Conservation (phyloP, 2,113 vertebrate species). For the Antechinus flavipes region DNA sequence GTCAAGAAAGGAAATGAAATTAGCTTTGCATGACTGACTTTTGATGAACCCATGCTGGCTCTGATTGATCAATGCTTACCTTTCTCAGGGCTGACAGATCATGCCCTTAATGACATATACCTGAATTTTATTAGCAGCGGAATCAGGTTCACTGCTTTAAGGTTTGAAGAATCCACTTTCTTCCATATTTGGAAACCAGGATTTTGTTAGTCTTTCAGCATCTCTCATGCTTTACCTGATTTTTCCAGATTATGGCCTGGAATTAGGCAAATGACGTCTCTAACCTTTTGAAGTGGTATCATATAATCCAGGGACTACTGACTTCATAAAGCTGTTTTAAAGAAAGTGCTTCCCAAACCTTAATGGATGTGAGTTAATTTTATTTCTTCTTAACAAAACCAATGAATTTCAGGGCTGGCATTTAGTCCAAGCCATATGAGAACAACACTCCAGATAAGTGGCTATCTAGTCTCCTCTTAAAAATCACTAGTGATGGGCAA, state of each 20-base stretch:
- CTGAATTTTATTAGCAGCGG: background rate
- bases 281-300: background rate
- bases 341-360: background rate
- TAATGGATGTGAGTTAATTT: background rate
- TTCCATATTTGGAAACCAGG: background rate
- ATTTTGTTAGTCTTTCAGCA: background rate
- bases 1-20: background rate
- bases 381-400: background rate
- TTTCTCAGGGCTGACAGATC: background rate
- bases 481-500: background rate
- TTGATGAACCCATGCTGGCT: constrained; percentile 1
- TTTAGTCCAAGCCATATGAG: background rate
- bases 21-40: background rate
- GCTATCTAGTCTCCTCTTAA: background rate
- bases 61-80: background rate
- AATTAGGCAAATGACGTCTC: background rate
- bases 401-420: background rate
- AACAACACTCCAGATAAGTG: background rate
- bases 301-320: background rate
- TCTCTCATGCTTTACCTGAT: background rate
- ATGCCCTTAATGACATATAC: background rate
- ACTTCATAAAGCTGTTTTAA: background rate
- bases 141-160: background rate
- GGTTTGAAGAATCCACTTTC: background rate
- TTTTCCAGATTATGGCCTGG: background rate